phyloP scores from a whole-genome alignment of 2,888 invertebrate genomes.

The Strigamia crassipes region DNA sequence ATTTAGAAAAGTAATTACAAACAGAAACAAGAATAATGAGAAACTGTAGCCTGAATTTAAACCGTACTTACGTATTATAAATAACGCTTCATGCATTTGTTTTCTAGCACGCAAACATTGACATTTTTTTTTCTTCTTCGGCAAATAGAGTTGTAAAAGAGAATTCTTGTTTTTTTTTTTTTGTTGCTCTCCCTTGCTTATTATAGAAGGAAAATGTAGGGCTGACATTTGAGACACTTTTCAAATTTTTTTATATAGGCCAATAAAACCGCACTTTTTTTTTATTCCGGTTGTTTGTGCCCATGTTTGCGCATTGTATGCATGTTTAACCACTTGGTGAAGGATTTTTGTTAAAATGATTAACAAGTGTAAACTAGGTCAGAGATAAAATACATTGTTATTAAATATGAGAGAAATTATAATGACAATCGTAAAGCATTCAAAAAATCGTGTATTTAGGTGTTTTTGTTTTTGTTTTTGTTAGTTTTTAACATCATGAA shows the following conservation, averaged over 20 bases:
- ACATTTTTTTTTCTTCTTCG: not conserved
- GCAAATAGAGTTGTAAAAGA: not conserved
- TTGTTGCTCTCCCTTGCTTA: no score
- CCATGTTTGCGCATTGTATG: not conserved
- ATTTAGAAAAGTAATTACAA: not conserved
- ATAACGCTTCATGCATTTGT: not conserved
- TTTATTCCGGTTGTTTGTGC: not conserved
- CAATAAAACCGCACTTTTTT: not conserved
- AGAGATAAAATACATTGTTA: no score
- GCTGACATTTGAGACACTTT: not conserved
- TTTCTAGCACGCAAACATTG: not conserved
- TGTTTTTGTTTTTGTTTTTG: no score
- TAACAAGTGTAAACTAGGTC: no score
- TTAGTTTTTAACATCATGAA: no score
- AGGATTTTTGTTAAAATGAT: not conserved
- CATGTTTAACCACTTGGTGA: not conserved
- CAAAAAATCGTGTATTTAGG: no score
- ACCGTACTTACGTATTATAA: not conserved
- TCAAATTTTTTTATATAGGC: not conserved
- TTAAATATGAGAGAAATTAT: no score
- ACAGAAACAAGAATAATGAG: not conserved
- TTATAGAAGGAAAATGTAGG: not conserved
- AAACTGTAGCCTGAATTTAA: not conserved
- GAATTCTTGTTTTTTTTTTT: not conserved
- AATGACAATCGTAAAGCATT: no score